phyloP scores from a whole-genome alignment of 2,797 vertebrate species.

The Labeo calbasu region DNA sequence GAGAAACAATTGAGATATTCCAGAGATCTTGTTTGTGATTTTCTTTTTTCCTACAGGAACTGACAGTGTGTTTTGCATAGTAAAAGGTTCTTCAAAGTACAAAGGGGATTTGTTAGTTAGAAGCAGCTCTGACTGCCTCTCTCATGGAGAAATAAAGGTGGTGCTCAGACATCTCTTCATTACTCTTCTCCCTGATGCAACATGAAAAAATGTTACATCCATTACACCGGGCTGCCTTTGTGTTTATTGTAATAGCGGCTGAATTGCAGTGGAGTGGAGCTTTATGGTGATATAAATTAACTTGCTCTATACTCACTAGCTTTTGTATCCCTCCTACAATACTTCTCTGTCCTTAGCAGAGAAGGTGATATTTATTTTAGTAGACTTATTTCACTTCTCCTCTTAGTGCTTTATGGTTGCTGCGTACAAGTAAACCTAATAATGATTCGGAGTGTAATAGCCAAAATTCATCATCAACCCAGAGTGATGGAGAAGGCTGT shows the following conservation, averaged over 20 bases:
- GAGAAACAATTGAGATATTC: constrained; percentile 39
- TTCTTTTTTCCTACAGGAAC: constrained; percentile 12
- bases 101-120: constrained; percentile 36
- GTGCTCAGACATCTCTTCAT: constrained; percentile 49
- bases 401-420: constrained; percentile 75
- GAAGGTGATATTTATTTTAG: constrained; percentile 66
- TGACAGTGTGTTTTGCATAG: constrained; percentile 41
- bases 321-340: constrained; percentile 74
- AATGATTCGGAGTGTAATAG: constrained; percentile 79
- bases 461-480: constrained; percentile 71
- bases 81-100: constrained; percentile 29
- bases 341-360: constrained; percentile 72
- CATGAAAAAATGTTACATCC: constrained; percentile 71
- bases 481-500: constrained; percentile 66
- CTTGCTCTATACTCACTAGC: constrained; percentile 70
- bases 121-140: constrained; percentile 26
- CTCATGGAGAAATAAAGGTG: constrained; percentile 34
- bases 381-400: constrained; percentile 72
- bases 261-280: constrained; percentile 58
- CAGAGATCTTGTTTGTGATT: constrained; percentile 29
- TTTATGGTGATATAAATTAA: constrained; percentile 78
- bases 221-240: constrained; percentile 69
- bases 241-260: constrained; percentile 70
- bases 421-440: constrained; percentile 78
- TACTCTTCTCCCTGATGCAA: constrained; percentile 52